Evolutionary conservation across 2,888 invertebrate species (phyloP).

Genomic region (Agriotes lineatus): DNA sequence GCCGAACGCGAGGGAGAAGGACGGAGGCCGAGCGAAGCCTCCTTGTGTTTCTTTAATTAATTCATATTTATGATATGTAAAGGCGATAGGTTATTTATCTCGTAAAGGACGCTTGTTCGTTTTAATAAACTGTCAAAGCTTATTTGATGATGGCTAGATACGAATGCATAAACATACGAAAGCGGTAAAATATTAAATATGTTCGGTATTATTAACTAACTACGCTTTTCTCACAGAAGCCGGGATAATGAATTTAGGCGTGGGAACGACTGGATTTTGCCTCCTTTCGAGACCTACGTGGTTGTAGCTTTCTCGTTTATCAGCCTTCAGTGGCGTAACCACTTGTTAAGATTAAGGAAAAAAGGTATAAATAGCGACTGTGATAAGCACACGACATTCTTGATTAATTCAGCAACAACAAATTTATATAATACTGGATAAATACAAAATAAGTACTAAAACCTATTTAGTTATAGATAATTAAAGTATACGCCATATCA

Average conservation of each 20-base stretch:
- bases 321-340: no score
- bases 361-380: no score
- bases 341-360: no score
- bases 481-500: no score
- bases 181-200: constrained; percentile 22
- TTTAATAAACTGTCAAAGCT: constrained; percentile 43
- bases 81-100: constrained; percentile 35
- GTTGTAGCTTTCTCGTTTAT: background rate
- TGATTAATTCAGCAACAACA: no score
- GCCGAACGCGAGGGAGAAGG: background rate
- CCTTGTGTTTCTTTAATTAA: constrained; percentile 30
- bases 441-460: no score
- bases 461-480: no score
- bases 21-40: background rate
- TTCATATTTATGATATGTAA: constrained; percentile 41
- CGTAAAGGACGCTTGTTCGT: constrained; percentile 31
- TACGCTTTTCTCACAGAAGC: constrained; percentile 18
- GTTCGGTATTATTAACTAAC: background rate
- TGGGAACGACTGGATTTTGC: background rate
- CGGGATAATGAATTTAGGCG: constrained; percentile 10
- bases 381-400: no score
- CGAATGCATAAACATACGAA: constrained; percentile 19
- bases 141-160: constrained; percentile 38
- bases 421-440: no score
- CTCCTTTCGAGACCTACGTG: no score